Evolutionary conservation across 2,113 vertebrate species (phyloP), one percentile per base, ranked within the genome.

Genomic region (Corythornis madagascariensis): DNA sequence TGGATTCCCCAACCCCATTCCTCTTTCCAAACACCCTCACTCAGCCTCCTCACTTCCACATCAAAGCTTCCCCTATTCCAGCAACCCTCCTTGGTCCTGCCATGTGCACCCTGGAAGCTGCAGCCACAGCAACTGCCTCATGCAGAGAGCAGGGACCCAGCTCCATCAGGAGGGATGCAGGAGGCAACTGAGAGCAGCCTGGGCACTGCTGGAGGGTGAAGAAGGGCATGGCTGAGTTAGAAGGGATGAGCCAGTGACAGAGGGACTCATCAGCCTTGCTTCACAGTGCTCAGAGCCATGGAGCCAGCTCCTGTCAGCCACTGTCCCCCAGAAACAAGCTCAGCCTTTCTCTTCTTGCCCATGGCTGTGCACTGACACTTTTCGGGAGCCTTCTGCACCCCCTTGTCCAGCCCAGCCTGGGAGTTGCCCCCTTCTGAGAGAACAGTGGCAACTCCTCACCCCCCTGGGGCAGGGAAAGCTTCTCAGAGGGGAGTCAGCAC

Each of bases 201-300:
- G 33, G 4, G 6, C 25, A 0, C 25, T 42, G 66, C 50, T 6
- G 45, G 35, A 26, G 53, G 28, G 48, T 19, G n/a, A 28, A 16
- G 33, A 43, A 19, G 1, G 8, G 43, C 53, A 33, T 3, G 0
- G n/a, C 9, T 1, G 26, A 5, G 15, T n/a, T 13, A 8, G 64
- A 29, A 52, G 56, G 35, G 8, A 31, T 18, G 21, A 35, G 19
- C 65, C 6, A 29, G 57, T 2, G 1, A 13, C 4, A 18, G 57
- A 15, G 4, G 18, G 38, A 38, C n/a, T 33, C 50, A 11, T 31
- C 31, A 33, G 60, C 3, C 43, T n/a, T 6, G 29, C 33, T 42
- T 16, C 14, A 5, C 24, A 55, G 60, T 31, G 67, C 66, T 42
- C 53, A 4, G 12, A 26, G 66, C 66, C 1, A 1, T 9, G 28